Percentiles rank a stretch among this genome's conserved stretches.
Conservation (phyloP, 2,888 invertebrate species). For the Apamea crenata region DNA sequence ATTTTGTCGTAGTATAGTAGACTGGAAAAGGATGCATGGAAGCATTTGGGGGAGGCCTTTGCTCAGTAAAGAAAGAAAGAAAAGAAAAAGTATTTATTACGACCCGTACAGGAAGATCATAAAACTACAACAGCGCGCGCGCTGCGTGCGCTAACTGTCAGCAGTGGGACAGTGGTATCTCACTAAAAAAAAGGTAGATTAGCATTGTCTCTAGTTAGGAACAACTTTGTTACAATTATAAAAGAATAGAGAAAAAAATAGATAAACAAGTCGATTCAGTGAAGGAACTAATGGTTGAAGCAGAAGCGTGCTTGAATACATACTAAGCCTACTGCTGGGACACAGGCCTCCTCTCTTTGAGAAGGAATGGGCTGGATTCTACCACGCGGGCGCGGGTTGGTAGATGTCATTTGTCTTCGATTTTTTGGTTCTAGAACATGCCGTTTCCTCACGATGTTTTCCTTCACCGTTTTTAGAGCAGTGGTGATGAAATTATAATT, state of each 20-base stretch:
- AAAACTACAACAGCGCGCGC: too few relatives aligned
- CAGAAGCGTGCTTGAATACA: background rate
- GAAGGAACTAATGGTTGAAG: background rate
- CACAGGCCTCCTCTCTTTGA: accelerated
- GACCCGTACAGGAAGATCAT: too few relatives aligned
- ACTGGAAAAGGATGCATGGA: background rate
- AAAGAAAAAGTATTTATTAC: too few relatives aligned
- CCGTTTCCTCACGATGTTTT: background rate
- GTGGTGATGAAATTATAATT: background rate
- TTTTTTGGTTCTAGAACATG: background rate
- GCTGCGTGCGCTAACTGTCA: background rate
- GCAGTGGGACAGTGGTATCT: background rate
- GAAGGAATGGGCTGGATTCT: background rate
- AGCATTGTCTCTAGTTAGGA: too few relatives aligned
- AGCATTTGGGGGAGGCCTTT: background rate
- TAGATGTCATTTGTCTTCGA: background rate
- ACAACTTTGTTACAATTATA: background rate
- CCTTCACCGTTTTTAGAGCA: background rate
- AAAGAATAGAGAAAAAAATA: too few relatives aligned
- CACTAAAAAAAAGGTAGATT: background rate
- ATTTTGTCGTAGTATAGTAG: background rate
- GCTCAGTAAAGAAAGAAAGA: background rate
- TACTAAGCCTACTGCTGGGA: background rate
- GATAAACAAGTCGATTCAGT: background rate
- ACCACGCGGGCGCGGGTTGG: background rate